Evolutionary conservation across 2,888 invertebrate species (phyloP).

Genomic region (Orchestes rusci): DNA sequence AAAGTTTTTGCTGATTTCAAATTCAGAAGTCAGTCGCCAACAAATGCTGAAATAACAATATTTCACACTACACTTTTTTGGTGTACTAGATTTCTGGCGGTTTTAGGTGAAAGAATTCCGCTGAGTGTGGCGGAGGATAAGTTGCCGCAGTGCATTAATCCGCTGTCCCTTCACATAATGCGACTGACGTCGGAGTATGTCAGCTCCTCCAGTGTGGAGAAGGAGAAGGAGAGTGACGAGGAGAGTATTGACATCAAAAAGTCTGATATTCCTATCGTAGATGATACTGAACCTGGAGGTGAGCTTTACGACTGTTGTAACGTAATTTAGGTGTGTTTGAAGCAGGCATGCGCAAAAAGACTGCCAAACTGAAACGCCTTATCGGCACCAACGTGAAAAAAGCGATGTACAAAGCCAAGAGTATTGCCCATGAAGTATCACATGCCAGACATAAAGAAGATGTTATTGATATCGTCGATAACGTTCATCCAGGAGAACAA

Average conservation of each 20-base stretch:
- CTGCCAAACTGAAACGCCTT: conserved; percentile 64
- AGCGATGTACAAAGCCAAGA: conserved; percentile 86
- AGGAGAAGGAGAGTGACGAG: conserved; percentile 56
- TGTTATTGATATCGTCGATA: conserved; percentile 76
- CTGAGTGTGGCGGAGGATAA: conserved; percentile 92
- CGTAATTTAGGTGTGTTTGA: background rate
- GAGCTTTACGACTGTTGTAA: conserved; percentile 30
- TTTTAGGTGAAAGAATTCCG: conserved; percentile 81
- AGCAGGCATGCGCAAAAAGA: conserved; percentile 43
- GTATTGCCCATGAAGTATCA: conserved; percentile 80
- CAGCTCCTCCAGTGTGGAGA: conserved; percentile 54
- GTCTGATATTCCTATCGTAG: conserved; percentile 47
- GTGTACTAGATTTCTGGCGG: background rate
- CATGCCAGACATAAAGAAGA: conserved; percentile 84
- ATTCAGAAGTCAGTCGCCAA: background rate
- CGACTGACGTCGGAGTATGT: conserved; percentile 86
- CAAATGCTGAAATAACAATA: background rate
- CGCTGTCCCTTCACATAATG: conserved; percentile 91
- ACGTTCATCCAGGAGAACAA: conserved; percentile 68
- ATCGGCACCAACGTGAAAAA: conserved; percentile 85
- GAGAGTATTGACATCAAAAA: conserved; percentile 62
- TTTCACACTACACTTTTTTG: too few relatives aligned
- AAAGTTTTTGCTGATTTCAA: background rate
- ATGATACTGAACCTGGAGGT: conserved; percentile 44
- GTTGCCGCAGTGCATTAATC: conserved; percentile 86